A percentile compares a stretch with the other conserved stretches of the same genome.
These are phyloP conservation scores for Python bivittatus DNA, from an alignment of 2,113 vertebrate genomes.

Conservation along the genomic window DNA sequence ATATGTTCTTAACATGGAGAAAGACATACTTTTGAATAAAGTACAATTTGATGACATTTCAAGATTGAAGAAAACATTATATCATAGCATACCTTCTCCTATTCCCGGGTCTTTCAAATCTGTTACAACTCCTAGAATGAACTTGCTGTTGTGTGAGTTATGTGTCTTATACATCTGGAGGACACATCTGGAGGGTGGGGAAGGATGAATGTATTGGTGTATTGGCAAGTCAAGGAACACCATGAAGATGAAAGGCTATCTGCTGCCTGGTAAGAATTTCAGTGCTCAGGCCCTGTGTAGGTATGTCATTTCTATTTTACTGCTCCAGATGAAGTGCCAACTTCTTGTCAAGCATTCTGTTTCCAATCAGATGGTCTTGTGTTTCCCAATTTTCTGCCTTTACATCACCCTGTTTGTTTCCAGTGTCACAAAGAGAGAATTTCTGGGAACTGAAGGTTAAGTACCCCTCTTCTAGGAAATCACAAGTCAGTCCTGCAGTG, in stretches of 20 bases:
- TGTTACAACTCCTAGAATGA: too few relatives aligned
- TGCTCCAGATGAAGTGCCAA: too few relatives aligned
- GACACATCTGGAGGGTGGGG: background rate
- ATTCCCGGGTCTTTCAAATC: too few relatives aligned
- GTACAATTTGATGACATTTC: slow-evolving; percentile 1
- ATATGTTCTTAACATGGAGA: background rate
- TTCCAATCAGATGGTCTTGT: background rate
- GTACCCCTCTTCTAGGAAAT: background rate
- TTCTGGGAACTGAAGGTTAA: background rate
- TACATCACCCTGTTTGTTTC: background rate
- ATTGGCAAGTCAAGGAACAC: background rate
- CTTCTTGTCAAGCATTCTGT: background rate
- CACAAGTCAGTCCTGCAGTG: background rate
- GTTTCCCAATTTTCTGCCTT: background rate
- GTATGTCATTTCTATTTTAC: too few relatives aligned
- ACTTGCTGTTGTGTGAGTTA: background rate
- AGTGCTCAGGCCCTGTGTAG: background rate
- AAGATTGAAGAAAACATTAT: background rate
- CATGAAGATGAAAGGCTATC: background rate
- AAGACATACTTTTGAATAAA: background rate
- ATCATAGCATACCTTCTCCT: too few relatives aligned
- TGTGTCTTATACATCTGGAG: background rate
- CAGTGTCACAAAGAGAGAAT: background rate
- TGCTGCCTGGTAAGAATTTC: background rate
- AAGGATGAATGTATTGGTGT: background rate